Percentiles rank a stretch among this genome's conserved stretches.
Evolutionary conservation across 2,888 invertebrate species (phyloP).

Genomic region (Diarsia dahlii): DNA sequence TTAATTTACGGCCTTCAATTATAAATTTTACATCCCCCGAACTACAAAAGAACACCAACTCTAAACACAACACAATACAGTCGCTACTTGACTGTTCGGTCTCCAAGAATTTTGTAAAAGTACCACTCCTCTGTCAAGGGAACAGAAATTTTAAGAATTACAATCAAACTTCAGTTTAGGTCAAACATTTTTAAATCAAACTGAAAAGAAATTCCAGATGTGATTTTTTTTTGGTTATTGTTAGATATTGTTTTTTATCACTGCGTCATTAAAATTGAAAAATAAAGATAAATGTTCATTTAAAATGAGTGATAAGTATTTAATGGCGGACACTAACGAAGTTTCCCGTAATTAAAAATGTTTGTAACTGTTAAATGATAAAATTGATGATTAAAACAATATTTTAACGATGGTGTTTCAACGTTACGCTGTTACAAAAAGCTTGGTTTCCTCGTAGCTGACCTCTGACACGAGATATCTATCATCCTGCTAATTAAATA

Average conservation of each 20-base stretch:
- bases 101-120: conserved; percentile 36
- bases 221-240: conserved; percentile 31
- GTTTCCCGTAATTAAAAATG: conserved; percentile 87
- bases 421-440: conserved; percentile 66
- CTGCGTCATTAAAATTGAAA: conserved; percentile 67
- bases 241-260: conserved; percentile 63
- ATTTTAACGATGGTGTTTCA: conserved; percentile 77
- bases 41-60: conserved; percentile 59
- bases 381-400: conserved; percentile 80
- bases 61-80: conserved; percentile 53
- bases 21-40: conserved; percentile 86
- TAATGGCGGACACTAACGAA: conserved; percentile 78
- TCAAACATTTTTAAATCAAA: conserved; percentile 47
- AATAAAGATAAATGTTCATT: conserved; percentile 77
- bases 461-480: conserved; percentile 87
- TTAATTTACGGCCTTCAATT: conserved; percentile 91
- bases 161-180: conserved; percentile 60
- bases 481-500: conserved; percentile 81
- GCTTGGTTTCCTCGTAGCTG: conserved; percentile 80
- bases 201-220: conserved; percentile 41
- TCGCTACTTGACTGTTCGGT: conserved; percentile 24
- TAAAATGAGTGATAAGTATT: conserved; percentile 78
- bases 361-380: conserved; percentile 81
- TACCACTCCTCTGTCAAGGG: conserved; percentile 56
- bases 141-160: conserved; percentile 64